Evolutionary conservation across 2,888 invertebrate genomes (phyloP), one percentile per base, ranked within the genome.

Genomic region (Aethes cnicana): DNA sequence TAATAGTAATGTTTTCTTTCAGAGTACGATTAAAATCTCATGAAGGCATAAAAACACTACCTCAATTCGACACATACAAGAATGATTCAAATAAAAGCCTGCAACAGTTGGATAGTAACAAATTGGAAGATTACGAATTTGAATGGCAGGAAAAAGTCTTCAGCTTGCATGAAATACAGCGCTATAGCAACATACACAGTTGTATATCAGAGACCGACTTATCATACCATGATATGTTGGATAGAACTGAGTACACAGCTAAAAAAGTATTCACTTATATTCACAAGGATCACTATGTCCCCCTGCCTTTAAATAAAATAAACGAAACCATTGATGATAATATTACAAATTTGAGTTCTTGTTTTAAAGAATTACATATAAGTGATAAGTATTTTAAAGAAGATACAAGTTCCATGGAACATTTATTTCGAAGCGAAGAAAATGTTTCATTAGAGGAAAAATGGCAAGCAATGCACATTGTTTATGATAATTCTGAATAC

Each of bases 111-210:
- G 69, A 74, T 53, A 41, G 32, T 4, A 63, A 64, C 1, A 68
- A 61, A 12, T 55, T 65, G 1, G 73, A 81, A 48, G 83, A 84
- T 59, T 73, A 83, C 50, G 68, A 58, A 30, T 92, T 95, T 57
- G 74, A 77, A 59, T 95, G 95, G 95, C 95, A 95, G 72, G 91
- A 95, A 67, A 95, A 95, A 80, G 74, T 91, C 0, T 92, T 94
- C 52, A 93, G 93, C 57, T 77, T 81, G 5, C 81, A 80, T 62
- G 95, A 95, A 72, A 68, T 90, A 6, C 86, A 91, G 42, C 89
- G 90, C 47, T 95, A 93, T 64, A 75, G 74, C 1, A 91, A 94
- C 25, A 74, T 85, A 26, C 88, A 89, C 30, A 93, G 94, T 66
- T 95, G 95, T 61, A 62, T 82, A 0, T 91, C 91, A 1, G 92